Evolutionary conservation across 1,140 invertebrate genomes (phyloP).

Genomic region (Bathynomus jamesi): DNA sequence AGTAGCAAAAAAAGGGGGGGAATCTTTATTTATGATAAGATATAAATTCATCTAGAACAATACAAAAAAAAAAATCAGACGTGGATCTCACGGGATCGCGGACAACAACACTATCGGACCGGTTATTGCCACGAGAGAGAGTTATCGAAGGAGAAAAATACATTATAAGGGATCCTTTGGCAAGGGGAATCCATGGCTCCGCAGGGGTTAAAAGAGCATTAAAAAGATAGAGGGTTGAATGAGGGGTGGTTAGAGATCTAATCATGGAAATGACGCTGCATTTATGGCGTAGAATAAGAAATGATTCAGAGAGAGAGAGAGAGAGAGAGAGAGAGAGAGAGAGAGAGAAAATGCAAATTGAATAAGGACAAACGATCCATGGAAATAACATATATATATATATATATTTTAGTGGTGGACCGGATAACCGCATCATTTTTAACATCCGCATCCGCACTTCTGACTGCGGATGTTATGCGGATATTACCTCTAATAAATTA

Average conservation of each 20-base stretch:
- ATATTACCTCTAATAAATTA: too few relatives aligned
- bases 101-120: neutral
- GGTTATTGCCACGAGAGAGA: neutral
- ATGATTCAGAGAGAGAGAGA: too few relatives aligned
- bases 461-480: too few relatives aligned
- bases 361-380: too few relatives aligned
- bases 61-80: neutral
- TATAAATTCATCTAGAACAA: neutral
- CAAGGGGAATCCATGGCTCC: neutral
- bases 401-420: too few relatives aligned
- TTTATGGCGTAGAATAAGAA: too few relatives aligned
- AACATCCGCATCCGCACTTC: too few relatives aligned
- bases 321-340: too few relatives aligned
- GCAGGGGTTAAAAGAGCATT: neutral
- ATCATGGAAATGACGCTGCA: neutral
- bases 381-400: neutral
- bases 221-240: neutral
- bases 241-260: neutral
- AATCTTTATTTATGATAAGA: neutral
- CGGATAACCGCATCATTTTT: too few relatives aligned
- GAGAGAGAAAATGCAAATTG: too few relatives aligned
- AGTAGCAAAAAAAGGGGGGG: too few relatives aligned
- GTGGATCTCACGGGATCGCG: neutral
- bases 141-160: neutral
- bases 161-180: neutral